Evolutionary conservation across 2,888 invertebrate species (phyloP).

Genomic region (Napeogenes sylphis): DNA sequence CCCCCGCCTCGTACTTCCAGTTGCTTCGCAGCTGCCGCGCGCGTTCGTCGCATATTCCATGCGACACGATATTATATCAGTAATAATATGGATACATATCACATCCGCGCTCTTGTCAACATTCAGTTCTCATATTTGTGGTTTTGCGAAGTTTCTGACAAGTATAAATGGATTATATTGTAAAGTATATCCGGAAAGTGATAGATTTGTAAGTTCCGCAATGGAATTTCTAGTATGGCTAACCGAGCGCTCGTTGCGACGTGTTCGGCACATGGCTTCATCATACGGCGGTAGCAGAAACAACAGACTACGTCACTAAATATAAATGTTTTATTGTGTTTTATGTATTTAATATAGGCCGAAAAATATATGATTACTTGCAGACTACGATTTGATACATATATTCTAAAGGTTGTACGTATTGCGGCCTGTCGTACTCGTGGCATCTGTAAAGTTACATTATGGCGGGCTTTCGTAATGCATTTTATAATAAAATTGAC

Average conservation of each 20-base stretch:
- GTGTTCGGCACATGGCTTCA: conserved; percentile 73
- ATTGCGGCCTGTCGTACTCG: conserved; percentile 58
- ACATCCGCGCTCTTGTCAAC: conserved; percentile 70
- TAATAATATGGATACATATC: conserved; percentile 76
- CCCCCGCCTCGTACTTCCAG: conserved; percentile 44
- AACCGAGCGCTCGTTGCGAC: conserved; percentile 63
- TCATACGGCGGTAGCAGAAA: conserved; percentile 66
- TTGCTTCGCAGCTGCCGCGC: conserved; percentile 75
- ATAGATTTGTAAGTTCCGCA: conserved; percentile 69
- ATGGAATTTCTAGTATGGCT: conserved; percentile 73
- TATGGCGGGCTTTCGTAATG: conserved; percentile 56
- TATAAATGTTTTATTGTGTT: conserved; percentile 22
- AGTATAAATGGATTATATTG: conserved; percentile 77
- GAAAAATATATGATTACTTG: not conserved
- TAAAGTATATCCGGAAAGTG: conserved; percentile 62
- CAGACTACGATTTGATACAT: not conserved
- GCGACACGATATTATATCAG: conserved; percentile 56
- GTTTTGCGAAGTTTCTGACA: conserved; percentile 73
- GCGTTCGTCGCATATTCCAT: conserved; percentile 69
- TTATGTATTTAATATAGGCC: conserved; percentile 20
- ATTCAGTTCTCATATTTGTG: conserved; percentile 73
- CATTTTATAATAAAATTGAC: not conserved
- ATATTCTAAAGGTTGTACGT: not conserved
- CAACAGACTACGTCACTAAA: conserved; percentile 46
- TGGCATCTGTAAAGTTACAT: conserved; percentile 64